Base-by-base conservation (phyloP, 1,140 invertebrate species). In the Brachionus sp. region DNA sequence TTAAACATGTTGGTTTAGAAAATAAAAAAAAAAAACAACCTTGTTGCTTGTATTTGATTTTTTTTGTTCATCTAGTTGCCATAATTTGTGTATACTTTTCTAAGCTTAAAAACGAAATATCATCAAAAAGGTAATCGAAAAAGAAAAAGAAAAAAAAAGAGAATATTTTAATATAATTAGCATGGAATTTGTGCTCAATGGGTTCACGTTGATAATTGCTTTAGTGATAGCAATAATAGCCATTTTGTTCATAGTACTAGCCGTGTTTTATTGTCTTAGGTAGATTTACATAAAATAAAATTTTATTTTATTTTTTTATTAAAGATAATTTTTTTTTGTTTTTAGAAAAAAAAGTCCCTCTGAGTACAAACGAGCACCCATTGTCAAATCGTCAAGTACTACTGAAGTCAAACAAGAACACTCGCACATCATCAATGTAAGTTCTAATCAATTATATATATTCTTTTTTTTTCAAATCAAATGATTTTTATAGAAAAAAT, bases 171-270 rank as follows among this genome's bases (percentile, higher is more conserved):
- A 19, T 19, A 39, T 3, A 70, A 70, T 70, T 39, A 70, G 35
- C 12, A 37, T 37, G 35, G 66, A 70, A 13, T 70, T 70, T 16
- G 70, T 46, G 39, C 25, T 75, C 39, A 75, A 44, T 75, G 70
- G 70, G 19, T 75, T 75, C 25, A 70, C 66, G 16, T 29, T 75
- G 25, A 75, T 75, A 46, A 75, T 75, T 25, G 70, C 70, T 23
- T n/a, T 75, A 12, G 23, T 75, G 33, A 35, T 75, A 13, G 39
- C 39, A 10, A 46, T 75, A 6, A 75, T 75, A 46, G 37, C 42
- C 23, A 46, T 75, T 46, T 46, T 75, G n/a, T 75, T 75, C 13
- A 75, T 75, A 13, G 3, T 75, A 29, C 25, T 75, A 4, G 70
- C 70, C 13, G 44, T 75, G 39, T 75, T 75, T 23, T 75, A 75